phyloP scores from a whole-genome alignment of 2,113 vertebrate species.

The Desmodus rotundus region DNA sequence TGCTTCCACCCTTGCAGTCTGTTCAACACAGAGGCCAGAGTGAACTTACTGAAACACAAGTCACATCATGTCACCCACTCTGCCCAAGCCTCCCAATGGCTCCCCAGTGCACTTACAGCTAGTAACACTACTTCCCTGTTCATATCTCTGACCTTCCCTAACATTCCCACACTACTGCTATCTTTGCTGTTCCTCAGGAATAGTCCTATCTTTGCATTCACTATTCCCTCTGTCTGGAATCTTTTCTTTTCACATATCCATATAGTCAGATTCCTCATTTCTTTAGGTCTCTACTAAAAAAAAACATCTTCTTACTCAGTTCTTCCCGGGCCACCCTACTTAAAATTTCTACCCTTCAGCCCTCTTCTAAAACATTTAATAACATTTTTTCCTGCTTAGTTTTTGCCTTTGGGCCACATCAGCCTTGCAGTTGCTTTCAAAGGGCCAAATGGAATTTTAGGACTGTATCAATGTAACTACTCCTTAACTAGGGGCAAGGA shows the following conservation, averaged over 20 bases:
- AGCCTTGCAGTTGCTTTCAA: too few relatives aligned
- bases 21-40: background rate
- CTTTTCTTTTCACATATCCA: background rate
- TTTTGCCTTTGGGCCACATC: background rate
- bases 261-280: background rate
- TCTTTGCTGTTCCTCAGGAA: background rate
- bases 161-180: background rate
- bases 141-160: background rate
- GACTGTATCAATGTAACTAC: too few relatives aligned
- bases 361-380: background rate
- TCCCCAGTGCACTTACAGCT: background rate
- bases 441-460: too few relatives aligned
- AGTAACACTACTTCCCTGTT: background rate
- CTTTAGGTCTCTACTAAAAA: slow-evolving; percentile 9
- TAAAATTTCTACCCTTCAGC: background rate
- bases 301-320: background rate
- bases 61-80: background rate
- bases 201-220: background rate
- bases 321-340: background rate
- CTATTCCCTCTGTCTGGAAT: background rate
- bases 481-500: too few relatives aligned
- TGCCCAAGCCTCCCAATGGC: background rate
- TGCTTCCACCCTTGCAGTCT: background rate
- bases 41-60: background rate
- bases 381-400: background rate